phyloP scores from a whole-genome alignment of 2,113 vertebrate species.

The Halichoeres trimaculatus region DNA sequence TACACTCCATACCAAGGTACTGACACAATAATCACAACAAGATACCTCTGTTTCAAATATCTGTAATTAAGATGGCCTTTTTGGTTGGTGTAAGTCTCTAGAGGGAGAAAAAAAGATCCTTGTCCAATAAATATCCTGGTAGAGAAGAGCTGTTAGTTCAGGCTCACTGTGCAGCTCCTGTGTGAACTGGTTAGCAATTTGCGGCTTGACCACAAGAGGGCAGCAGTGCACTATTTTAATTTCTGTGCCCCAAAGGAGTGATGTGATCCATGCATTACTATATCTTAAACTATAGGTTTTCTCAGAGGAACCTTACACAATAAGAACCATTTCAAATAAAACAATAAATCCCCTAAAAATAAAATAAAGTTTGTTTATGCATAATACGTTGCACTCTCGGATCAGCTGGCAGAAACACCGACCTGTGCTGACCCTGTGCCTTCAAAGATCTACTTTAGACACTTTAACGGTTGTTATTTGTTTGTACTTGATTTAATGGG shows the following conservation, averaged over 20 bases:
- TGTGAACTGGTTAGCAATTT: background rate
- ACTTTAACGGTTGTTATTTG: background rate
- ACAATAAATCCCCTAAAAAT: too few species aligned
- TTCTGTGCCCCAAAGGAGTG: background rate
- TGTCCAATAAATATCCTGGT: background rate
- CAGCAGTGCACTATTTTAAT: slow-evolving; percentile 17
- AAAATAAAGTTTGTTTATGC: background rate
- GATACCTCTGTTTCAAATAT: background rate
- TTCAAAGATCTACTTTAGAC: slow-evolving; percentile 16
- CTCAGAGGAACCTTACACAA: too few species aligned
- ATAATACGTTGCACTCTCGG: too few species aligned
- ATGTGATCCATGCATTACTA: too few species aligned
- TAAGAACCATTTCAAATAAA: too few species aligned
- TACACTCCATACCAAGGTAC: slow-evolving; percentile 90
- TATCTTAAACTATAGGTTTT: background rate
- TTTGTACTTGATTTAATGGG: slow-evolving; percentile 39
- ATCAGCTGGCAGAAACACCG: background rate
- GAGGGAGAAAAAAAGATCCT: background rate
- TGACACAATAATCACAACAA: background rate
- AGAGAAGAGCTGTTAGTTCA: slow-evolving; percentile 1
- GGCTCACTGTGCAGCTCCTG: background rate
- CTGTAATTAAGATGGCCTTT: background rate
- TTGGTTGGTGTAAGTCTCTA: background rate
- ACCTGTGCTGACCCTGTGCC: slow-evolving; percentile 1
- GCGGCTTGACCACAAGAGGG: slow-evolving; percentile 51